Evolutionary conservation across 2,888 invertebrate species (phyloP).

Genomic region (Electrophaes corylata): DNA sequence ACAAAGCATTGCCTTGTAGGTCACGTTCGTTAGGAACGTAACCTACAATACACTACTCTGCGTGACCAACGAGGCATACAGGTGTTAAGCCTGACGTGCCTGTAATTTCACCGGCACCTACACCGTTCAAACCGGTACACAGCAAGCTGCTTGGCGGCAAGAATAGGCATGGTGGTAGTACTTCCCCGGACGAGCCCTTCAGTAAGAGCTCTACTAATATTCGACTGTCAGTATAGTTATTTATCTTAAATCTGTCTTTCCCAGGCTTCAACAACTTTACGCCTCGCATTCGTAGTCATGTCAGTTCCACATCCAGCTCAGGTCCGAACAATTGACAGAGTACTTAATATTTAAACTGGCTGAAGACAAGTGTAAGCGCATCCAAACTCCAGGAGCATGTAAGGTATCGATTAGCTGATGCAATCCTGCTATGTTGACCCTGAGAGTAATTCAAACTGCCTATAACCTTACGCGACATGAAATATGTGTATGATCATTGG

Average conservation of each 20-base stretch:
- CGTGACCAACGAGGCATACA: no score
- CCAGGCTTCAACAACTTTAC: background rate
- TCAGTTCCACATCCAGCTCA: slow-evolving; percentile 4
- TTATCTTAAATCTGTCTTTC: background rate
- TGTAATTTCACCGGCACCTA: no score
- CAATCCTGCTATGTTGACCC: slow-evolving; percentile 24
- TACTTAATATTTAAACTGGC: slow-evolving; percentile 16
- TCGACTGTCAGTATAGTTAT: no score
- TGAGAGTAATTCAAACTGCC: background rate
- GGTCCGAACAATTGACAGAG: slow-evolving; percentile 14
- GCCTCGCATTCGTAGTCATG: background rate
- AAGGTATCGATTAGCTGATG: slow-evolving; percentile 42
- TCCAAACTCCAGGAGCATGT: slow-evolving; percentile 34
- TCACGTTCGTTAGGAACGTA: no score
- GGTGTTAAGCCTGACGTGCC: no score
- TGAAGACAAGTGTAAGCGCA: slow-evolving; percentile 30
- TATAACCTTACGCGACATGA: background rate
- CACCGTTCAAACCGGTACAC: no score
- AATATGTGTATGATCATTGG: background rate
- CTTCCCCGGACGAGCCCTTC: no score
- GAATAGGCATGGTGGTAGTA: no score
- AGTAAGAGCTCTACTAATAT: no score
- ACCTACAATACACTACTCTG: no score
- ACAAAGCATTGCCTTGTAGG: no score
- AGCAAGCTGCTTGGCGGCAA: no score